Conservation (phyloP, 2,797 vertebrate genomes). For the Eulemur albifrons region DNA sequence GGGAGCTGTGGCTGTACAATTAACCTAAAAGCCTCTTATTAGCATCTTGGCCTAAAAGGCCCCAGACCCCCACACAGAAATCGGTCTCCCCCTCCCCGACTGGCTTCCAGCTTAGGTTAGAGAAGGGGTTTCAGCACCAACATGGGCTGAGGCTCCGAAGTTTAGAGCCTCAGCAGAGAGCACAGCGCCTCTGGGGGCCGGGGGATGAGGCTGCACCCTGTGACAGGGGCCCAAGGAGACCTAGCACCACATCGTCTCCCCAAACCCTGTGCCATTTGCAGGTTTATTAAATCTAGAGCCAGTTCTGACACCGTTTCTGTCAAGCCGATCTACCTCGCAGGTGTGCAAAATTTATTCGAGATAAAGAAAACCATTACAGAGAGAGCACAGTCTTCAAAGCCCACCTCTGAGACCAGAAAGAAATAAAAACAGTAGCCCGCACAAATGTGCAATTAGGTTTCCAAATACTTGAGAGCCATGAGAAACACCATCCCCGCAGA, state of each 20-base stretch:
- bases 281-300: constrained; percentile 83
- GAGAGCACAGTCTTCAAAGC: constrained; percentile 83
- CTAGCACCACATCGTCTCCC: constrained; percentile 38
- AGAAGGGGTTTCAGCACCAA: constrained; percentile 32
- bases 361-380: constrained; percentile 85
- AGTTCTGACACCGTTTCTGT: constrained; percentile 80
- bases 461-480: constrained; percentile 83
- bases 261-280: constrained; percentile 71
- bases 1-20: constrained; percentile 11
- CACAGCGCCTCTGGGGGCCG: neutral
- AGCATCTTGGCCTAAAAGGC: constrained; percentile 57
- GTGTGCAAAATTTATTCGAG: constrained; percentile 83
- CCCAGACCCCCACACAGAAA: constrained; percentile 50
- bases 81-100: neutral
- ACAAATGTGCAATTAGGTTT: constrained; percentile 86
- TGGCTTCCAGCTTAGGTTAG: constrained; percentile 35
- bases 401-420: constrained; percentile 85
- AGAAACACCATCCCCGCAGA: constrained; percentile 81
- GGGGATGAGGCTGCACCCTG: neutral
- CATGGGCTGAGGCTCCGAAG: neutral
- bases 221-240: neutral
- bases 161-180: neutral
- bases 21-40: constrained; percentile 63
- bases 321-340: constrained; percentile 82
- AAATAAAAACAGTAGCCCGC: constrained; percentile 85